Evolutionary conservation across 2,888 invertebrate species (phyloP).

Genomic region (Trissoscelio sp.): DNA sequence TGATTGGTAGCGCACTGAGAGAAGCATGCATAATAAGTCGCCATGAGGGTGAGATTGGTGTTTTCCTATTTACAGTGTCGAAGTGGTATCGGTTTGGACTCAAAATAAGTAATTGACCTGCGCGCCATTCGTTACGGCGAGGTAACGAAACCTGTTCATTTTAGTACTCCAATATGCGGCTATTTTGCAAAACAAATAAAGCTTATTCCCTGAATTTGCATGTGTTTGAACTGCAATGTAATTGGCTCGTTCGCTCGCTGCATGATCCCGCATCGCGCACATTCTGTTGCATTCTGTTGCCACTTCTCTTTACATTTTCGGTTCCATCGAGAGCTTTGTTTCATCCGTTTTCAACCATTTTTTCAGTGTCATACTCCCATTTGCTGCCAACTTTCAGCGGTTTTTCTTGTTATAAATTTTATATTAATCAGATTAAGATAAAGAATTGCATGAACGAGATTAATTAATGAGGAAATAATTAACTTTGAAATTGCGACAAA

Average conservation of each 20-base stretch:
- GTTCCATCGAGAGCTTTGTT: constrained; percentile 39
- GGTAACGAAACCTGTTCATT: constrained; percentile 79
- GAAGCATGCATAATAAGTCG: constrained; percentile 19
- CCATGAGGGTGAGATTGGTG: constrained; percentile 40
- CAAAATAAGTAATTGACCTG: constrained; percentile 82
- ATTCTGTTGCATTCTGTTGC: constrained; percentile 70
- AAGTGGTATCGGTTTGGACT: constrained; percentile 75
- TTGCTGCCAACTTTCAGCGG: constrained; percentile 26
- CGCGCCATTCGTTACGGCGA: constrained; percentile 61
- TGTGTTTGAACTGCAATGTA: constrained; percentile 84
- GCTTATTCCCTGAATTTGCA: constrained; percentile 83
- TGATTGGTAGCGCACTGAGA: background rate
- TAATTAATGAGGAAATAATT: too few relatives aligned
- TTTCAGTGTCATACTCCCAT: constrained; percentile 38
- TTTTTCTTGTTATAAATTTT: constrained; percentile 33
- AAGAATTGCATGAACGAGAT: too few relatives aligned
- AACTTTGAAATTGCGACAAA: too few relatives aligned
- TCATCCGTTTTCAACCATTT: constrained; percentile 40
- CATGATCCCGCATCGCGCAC: constrained; percentile 66
- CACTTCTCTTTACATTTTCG: constrained; percentile 52
- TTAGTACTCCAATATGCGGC: constrained; percentile 82
- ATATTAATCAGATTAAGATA: background rate
- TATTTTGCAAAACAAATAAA: constrained; percentile 84
- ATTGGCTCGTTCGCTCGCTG: constrained; percentile 81
- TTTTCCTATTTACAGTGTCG: constrained; percentile 74